These are phyloP conservation scores for Clitarchus hookeri DNA, from an alignment of 2,888 invertebrate genomes.

Conservation along the genomic window DNA sequence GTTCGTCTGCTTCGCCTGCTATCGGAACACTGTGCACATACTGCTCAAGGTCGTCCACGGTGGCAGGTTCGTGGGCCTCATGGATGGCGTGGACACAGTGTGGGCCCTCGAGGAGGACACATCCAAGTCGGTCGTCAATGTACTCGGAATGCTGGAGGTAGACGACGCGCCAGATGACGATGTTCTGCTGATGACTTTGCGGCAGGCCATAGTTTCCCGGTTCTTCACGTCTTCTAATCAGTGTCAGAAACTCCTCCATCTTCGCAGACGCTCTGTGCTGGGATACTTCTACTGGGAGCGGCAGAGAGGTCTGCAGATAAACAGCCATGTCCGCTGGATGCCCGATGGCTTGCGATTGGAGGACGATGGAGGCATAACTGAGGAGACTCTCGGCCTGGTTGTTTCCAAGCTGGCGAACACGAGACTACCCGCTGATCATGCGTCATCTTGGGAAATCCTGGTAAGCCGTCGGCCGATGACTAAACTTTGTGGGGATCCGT, in stretches of 20 bases:
- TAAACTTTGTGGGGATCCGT: slow-evolving; percentile 24
- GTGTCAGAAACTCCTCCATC: slow-evolving; percentile 56
- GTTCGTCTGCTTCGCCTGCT: slow-evolving; percentile 22
- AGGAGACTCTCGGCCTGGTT: slow-evolving; percentile 52
- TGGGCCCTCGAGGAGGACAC: slow-evolving; percentile 60
- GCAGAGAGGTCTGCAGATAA: slow-evolving; percentile 52
- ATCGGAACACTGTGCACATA: slow-evolving; percentile 28
- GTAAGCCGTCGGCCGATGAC: slow-evolving; percentile 50
- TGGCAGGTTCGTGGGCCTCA: slow-evolving; percentile 54
- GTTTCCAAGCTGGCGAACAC: slow-evolving; percentile 55
- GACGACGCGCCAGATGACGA: slow-evolving; percentile 37
- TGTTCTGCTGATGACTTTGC: slow-evolving; percentile 44
- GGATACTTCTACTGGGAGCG: slow-evolving; percentile 61
- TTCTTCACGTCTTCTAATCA: slow-evolving; percentile 42
- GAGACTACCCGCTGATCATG: slow-evolving; percentile 56
- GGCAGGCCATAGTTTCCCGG: slow-evolving; percentile 38
- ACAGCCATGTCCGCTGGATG: slow-evolving; percentile 56
- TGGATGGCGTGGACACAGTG: slow-evolving; percentile 60
- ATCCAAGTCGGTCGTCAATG: slow-evolving; percentile 57
- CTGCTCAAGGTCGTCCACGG: neutral
- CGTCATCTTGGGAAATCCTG: slow-evolving; percentile 60
- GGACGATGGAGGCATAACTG: slow-evolving; percentile 47
- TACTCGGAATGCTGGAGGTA: slow-evolving; percentile 57
- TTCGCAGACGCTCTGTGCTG: slow-evolving; percentile 53
- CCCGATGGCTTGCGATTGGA: slow-evolving; percentile 48